Base-by-base conservation (phyloP, 1,140 invertebrate genomes). In the Ylistrum balloti region DNA sequence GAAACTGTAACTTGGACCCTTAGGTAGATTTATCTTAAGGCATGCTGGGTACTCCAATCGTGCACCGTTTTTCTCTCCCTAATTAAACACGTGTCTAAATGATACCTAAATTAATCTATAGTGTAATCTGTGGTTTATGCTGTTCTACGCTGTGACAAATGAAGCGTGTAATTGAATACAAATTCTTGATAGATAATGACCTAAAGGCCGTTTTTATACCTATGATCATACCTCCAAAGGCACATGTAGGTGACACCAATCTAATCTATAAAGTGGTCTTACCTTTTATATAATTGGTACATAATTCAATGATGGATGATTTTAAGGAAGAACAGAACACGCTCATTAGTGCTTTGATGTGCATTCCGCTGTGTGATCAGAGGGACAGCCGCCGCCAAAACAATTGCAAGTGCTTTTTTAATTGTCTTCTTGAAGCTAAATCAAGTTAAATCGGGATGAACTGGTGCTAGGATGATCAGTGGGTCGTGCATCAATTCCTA, bases 391-490 rank as follows among this genome's bases (percentile, higher is more conserved):
- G 28, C 22, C 56, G 17, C 22, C 1, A 74, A 74, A 74, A 74
- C 56, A 74, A 74, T 74, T 3, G 56, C 5, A 74, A 74, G 56
- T 74, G n/a, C 22, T 74, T 22, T 74, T 74, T 74, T 74, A 74
- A 74, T 74, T 74, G n/a, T 28, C 56, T 74, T 74, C 28, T n/a
- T 74, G n/a, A n/a, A 17, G 28, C 22, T n/a, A 74, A 74, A 74
- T 74, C 22, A 74, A 74, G 56, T 74, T 74, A 74, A 74, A 74
- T 74, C n/a, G 56, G 56, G 56, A 74, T 74, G 22, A 74, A 74
- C 22, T 74, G 41, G 41, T 45, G 41, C n/a, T 28, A 28, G n/a
- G 28, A 74, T 74, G 56, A 17, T n/a, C 56, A 74, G 56, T 74
- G 56, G n/a, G n/a, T n/a, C n/a, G 56, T 28, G 56, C 28, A 17